These are phyloP conservation scores for Urocolius indicus DNA, from an alignment of 2,113 vertebrate genomes.

Conservation along the genomic window DNA sequence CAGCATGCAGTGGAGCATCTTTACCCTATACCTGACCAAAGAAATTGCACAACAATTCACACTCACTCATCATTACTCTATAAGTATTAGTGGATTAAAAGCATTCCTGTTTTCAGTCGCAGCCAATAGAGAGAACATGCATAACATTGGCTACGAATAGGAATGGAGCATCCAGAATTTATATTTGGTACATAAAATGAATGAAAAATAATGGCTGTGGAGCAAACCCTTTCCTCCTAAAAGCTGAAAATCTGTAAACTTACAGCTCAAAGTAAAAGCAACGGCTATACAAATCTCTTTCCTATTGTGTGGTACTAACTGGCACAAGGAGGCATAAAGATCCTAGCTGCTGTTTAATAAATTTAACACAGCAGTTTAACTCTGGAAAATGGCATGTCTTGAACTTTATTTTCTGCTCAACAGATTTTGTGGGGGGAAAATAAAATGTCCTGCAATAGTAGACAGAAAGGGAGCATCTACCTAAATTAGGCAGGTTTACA, in stretches of 20 bases:
- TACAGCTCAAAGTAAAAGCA: slow-evolving; percentile 41
- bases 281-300: slow-evolving; percentile 33
- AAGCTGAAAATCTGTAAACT: slow-evolving; percentile 17
- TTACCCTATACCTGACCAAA: not conserved
- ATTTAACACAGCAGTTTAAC: slow-evolving; percentile 51
- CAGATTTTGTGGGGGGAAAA: not conserved
- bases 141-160: not conserved
- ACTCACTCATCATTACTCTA: not conserved
- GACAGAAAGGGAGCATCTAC: not conserved
- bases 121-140: not conserved
- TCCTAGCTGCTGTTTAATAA: slow-evolving; percentile 39
- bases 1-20: not conserved
- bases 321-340: slow-evolving; percentile 33
- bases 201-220: not conserved
- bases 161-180: not conserved
- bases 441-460: not conserved
- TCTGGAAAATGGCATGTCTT: slow-evolving; percentile 25
- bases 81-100: not conserved
- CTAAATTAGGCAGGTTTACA: not conserved
- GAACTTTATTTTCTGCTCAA: not conserved
- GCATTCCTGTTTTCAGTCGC: not conserved
- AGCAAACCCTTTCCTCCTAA: not conserved
- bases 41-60: not conserved
- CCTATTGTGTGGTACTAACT: slow-evolving; percentile 27
- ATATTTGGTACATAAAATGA: not conserved